Conservation (phyloP, 2,113 vertebrate genomes). For the Gambusia holbrooki region DNA sequence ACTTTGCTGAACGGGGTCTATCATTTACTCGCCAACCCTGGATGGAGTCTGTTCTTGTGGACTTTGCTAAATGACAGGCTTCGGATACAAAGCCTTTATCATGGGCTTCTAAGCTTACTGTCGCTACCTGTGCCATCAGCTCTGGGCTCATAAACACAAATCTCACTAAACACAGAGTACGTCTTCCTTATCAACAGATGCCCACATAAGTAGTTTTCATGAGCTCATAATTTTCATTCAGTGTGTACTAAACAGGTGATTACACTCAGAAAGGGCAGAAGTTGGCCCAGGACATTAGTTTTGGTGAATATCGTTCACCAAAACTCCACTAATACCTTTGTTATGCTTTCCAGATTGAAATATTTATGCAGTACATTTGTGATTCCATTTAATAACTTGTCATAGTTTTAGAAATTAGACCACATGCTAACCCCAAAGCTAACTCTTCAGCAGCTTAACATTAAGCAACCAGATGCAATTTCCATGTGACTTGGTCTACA, state of each 20-base stretch:
- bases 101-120: neutral
- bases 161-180: neutral
- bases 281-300: neutral
- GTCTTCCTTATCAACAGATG: neutral
- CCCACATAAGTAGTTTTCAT: neutral
- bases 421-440: too few relatives aligned
- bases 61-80: slow-evolving; percentile 1
- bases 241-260: neutral
- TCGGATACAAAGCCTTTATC: neutral
- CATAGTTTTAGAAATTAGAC: too few relatives aligned
- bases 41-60: neutral
- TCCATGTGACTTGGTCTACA: too few relatives aligned
- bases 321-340: neutral
- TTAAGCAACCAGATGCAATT: too few relatives aligned
- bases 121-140: neutral
- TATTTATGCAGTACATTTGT: neutral
- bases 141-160: neutral
- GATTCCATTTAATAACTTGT: too few relatives aligned
- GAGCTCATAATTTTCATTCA: neutral
- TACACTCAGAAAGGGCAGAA: neutral
- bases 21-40: neutral
- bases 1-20: neutral
- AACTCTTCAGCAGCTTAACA: too few relatives aligned
- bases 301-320: neutral
- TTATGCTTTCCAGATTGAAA: neutral